Conservation (phyloP, 1,140 invertebrate species). For the Lucilia sericata region DNA sequence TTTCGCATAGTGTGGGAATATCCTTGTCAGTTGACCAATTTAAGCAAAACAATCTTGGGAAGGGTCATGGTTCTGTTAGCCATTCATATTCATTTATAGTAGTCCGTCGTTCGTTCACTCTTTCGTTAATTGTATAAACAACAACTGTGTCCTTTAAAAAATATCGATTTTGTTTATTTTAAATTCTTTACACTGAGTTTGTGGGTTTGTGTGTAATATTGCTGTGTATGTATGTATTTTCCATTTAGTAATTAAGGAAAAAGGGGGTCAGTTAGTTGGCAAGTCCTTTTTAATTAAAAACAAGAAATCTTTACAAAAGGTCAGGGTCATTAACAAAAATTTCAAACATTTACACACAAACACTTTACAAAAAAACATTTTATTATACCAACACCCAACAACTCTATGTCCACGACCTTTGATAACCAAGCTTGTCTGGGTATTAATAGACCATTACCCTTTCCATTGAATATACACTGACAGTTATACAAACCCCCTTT, state of each 20-base stretch:
- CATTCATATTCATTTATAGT: no score
- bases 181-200: neutral
- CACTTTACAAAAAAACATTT: neutral
- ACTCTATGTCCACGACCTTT: neutral
- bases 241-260: slow-evolving; percentile 14
- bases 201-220: neutral
- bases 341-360: neutral
- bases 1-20: neutral
- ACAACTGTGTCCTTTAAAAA: neutral
- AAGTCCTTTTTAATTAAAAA: slow-evolving; percentile 5
- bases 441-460: slow-evolving; percentile 8
- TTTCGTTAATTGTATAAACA: neutral
- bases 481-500: neutral
- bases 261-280: slow-evolving; percentile 25
- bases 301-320: slow-evolving; percentile 11
- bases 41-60: neutral
- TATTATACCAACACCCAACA: neutral
- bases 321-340: slow-evolving; percentile 23
- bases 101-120: neutral
- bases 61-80: neutral
- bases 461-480: neutral
- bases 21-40: slow-evolving; percentile 18
- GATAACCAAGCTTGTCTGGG: neutral
- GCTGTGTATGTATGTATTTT: neutral
- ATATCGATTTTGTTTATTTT: slow-evolving; percentile 19